phyloP scores from a whole-genome alignment of 1,140 invertebrate species.

The Wasmannia auropunctata region DNA sequence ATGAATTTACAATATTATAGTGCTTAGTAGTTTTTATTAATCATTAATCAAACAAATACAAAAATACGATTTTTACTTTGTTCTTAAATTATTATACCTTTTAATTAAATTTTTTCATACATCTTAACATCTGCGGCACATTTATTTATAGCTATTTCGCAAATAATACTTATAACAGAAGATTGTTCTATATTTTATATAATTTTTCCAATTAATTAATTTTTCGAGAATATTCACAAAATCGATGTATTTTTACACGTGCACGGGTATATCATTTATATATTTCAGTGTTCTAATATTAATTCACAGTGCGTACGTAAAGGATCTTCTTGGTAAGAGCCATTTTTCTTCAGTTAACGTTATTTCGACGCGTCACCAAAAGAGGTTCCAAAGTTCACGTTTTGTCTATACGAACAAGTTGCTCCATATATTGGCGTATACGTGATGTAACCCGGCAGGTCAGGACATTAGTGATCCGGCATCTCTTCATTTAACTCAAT shows the following conservation, averaged over 20 bases:
- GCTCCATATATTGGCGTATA: slow-evolving; percentile 24
- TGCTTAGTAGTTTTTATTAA: neutral
- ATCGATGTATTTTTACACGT: neutral
- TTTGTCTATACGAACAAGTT: slow-evolving; percentile 17
- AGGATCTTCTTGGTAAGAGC: neutral
- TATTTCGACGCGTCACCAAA: slow-evolving; percentile 20
- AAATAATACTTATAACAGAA: neutral
- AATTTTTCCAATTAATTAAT: neutral
- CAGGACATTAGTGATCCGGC: slow-evolving; percentile 54
- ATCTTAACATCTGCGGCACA: neutral
- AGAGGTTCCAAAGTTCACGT: slow-evolving; percentile 38
- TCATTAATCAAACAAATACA: too few relatives aligned
- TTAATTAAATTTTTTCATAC: neutral
- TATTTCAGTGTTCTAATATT: slow-evolving; percentile 5
- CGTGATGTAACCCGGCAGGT: slow-evolving; percentile 40
- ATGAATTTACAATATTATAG: neutral
- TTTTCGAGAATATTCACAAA: neutral
- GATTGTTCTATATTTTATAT: neutral
- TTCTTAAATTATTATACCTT: neutral
- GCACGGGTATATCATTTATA: neutral
- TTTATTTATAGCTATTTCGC: slow-evolving; percentile 13
- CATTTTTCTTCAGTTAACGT: neutral
- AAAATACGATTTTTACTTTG: too few relatives aligned
- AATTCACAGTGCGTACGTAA: neutral
- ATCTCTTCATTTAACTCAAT: slow-evolving; percentile 43